Evolutionary conservation across 2,888 invertebrate species (phyloP), one percentile per base, ranked within the genome.

Genomic region (Branchipolynoe longqiensis): DNA sequence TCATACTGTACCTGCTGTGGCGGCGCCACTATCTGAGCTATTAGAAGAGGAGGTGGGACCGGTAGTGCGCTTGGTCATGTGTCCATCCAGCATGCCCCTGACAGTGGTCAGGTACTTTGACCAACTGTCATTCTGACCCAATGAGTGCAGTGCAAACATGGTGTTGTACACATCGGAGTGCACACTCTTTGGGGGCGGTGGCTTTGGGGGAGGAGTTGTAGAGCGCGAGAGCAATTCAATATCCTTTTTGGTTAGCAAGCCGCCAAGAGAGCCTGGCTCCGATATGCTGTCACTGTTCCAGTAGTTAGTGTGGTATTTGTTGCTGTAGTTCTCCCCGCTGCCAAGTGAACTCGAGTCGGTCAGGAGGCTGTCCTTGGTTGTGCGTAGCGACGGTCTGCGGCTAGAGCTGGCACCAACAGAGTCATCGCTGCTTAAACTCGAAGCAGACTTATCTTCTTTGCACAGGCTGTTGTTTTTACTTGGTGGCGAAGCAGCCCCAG

Each of bases 161-260:
- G 93, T 93, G 88, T 90, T 91, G 90, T 93, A 93, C 85, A 93
- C 90, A 85, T 93, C 93, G 8, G 91, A 90, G 87, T 93, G 93
- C 38, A 93, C 90, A 87, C 91, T 91, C 83, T 90, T 90, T 31
- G 90, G 88, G 22, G 89, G 89, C 40, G 89, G 89, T 38, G 89
- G 88, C 22, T 87, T 85, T n/a, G 89, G 87, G 28, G 88, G 86
- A 41, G 89, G 88, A 14, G 87, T 84, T 0, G 74, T 74, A 3
- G 86, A 86, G 28, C 86, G 38, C 3, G 62, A 25, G 25, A 73
- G 31, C 25, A 18, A 22, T 18, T 33, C 48, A 14, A 64, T 40
- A 33, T 56, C 48, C 38, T 40, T 40, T n/a, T 36, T 38, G 33
- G 36, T 56, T 33, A 56, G 48, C 38, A 36, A n/a, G 18, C 78